Percentiles rank a stretch among this genome's conserved stretches.
phyloP scores from a whole-genome alignment of 2,113 vertebrate species.

The Rafetus swinhoei region DNA sequence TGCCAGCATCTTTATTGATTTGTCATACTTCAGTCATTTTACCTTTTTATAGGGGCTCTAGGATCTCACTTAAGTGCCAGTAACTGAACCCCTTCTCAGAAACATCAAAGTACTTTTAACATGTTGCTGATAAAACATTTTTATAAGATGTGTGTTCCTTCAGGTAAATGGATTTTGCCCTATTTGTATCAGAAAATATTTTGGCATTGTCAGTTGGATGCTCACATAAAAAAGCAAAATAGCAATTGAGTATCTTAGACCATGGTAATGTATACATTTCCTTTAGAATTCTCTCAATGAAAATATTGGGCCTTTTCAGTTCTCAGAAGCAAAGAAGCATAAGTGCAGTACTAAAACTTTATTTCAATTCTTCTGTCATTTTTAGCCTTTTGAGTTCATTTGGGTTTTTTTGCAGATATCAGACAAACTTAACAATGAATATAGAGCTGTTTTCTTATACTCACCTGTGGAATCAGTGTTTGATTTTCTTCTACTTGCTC shows the following conservation, averaged over 20 bases:
- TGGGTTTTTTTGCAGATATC: background rate
- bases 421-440: slow-evolving; percentile 1
- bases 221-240: slow-evolving; percentile 12
- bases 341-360: background rate
- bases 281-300: slow-evolving; percentile 27
- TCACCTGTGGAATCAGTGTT: background rate
- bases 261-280: slow-evolving; percentile 48
- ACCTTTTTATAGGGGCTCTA: slow-evolving; percentile 36
- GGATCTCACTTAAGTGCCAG: slow-evolving; percentile 52
- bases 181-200: slow-evolving; percentile 53
- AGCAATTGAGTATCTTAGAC: slow-evolving; percentile 15
- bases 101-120: slow-evolving; percentile 18
- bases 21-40: slow-evolving; percentile 14
- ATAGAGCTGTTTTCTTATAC: background rate
- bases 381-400: background rate
- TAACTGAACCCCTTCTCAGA: background rate
- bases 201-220: slow-evolving; percentile 32
- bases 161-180: slow-evolving; percentile 66
- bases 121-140: background rate
- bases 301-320: slow-evolving; percentile 13
- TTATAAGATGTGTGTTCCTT: background rate
- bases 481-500: background rate
- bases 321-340: background rate
- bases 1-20: background rate
- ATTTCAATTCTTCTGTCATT: background rate